Percentiles rank a stretch among this genome's conserved stretches.
Evolutionary conservation across 1,140 invertebrate species (phyloP).

Genomic region (Phenacoccus solenopsis): DNA sequence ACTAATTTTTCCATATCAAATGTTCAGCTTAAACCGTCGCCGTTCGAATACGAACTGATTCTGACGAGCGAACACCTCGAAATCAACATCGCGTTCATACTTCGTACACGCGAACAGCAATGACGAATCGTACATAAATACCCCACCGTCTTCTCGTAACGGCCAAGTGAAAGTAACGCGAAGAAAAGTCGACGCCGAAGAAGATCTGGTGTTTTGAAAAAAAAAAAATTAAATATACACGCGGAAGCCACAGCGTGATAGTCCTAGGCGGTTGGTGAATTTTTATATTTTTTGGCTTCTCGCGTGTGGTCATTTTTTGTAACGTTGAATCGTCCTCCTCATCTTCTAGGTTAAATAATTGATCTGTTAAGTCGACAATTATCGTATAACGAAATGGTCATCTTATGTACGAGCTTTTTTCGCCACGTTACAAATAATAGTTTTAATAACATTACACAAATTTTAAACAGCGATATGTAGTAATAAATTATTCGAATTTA

Average conservation of each 20-base stretch:
- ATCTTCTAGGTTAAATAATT: background rate
- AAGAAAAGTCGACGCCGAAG: background rate
- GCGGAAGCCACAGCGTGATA: background rate
- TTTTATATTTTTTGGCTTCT: background rate
- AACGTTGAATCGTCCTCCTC: background rate
- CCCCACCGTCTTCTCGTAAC: background rate
- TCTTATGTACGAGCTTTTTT: background rate
- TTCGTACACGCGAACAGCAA: background rate
- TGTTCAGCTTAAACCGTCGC: background rate
- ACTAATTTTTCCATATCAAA: background rate
- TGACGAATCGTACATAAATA: constrained; percentile 2
- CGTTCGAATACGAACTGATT: background rate
- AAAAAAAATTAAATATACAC: background rate
- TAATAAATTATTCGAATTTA: background rate
- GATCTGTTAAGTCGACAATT: background rate
- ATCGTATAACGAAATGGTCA: background rate
- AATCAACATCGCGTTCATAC: background rate
- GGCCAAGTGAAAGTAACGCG: background rate
- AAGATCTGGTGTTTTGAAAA: background rate
- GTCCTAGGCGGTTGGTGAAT: background rate
- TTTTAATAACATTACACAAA: background rate
- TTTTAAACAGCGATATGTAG: background rate
- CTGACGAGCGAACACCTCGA: background rate
- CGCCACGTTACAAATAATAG: background rate
- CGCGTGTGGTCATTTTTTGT: background rate